phyloP scores from a whole-genome alignment of 2,113 vertebrate genomes.

The Psettodes erumei region DNA sequence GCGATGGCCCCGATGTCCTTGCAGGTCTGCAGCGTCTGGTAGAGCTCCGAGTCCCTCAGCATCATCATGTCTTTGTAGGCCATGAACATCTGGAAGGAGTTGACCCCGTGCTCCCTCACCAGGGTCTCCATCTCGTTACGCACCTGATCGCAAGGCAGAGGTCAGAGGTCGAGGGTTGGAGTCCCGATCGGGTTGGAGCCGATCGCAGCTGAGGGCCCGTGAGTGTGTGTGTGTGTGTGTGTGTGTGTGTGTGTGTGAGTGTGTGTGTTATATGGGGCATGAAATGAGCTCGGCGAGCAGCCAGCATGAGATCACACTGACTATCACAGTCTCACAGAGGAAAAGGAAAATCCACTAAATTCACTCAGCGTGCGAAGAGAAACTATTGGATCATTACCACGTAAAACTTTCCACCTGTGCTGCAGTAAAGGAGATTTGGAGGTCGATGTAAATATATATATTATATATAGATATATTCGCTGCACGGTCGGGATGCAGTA shows the following conservation, averaged over 20 bases:
- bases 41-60: constrained; percentile 95
- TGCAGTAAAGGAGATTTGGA: neutral
- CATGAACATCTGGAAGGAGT: constrained; percentile 99
- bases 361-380: constrained; percentile 19
- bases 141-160: constrained; percentile 81
- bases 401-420: neutral
- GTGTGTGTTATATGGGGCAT: constrained; percentile 58
- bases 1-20: constrained; percentile 93
- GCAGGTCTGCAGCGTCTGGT: constrained; percentile 92
- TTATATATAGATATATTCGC: neutral
- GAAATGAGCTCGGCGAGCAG: constrained; percentile 61
- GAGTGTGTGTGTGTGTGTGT: constrained; percentile 2
- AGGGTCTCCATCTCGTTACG: constrained; percentile 93
- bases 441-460: neutral
- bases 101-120: constrained; percentile 95
- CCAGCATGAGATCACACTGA: constrained; percentile 44
- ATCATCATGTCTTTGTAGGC: constrained; percentile 97
- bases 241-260: constrained; percentile 2
- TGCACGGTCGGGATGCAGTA: neutral
- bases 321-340: constrained; percentile 6
- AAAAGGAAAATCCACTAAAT: constrained; percentile 3
- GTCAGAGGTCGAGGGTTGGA: neutral
- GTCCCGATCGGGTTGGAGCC: no score
- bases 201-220: neutral
- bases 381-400: neutral